Evolutionary conservation across 1,140 invertebrate genomes (phyloP), one percentile per base, ranked within the genome.

Genomic region (Mycetomoellerius zeteki): DNA sequence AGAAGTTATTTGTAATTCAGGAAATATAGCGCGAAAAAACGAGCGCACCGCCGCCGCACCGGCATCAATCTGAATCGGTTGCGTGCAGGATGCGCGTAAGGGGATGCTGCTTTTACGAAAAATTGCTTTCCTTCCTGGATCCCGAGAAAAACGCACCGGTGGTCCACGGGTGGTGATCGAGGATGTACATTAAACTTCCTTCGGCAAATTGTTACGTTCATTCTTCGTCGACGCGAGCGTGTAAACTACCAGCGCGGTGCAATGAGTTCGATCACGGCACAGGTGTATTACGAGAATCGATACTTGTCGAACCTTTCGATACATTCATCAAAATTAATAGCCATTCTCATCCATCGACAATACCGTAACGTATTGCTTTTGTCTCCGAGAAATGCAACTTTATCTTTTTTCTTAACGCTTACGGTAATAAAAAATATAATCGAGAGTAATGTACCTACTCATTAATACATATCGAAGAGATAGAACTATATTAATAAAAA

Each of bases 211-310:
- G 82, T 88, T 84, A 64, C 54, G 86, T 86, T 88, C 73, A 84
- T 88, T 88, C 73, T 88, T 88, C 73, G 64, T 75, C 19, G 54
- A 69, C 54, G 43, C 71, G 86, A 56, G 52, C 81, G 87, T 64
- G 87, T 65, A 86, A 90, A 86, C 65, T 72, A 54, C 43, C 24
- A 52, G 71, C 33, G 50, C 27, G 54, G 71, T 37, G 60, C 82
- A 64, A 89, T 84, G 50, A 77, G 77, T 87, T 90, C 75, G 85
- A 89, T 90, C 88, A 84, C 71, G 85, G 58, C 71, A 75, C 82
- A 86, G 88, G 87, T 89, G 56, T 85, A 89, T 89, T 89, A 86
- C 54, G 43, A 71, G 52, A 30, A 89, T 89, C 88, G 81, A 89
- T 89, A 88, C 52, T 56, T 62, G 77, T 54, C 80, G 54, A 43